A percentile compares a stretch with the other conserved stretches of the same genome.
Conservation (phyloP, 2,113 vertebrate genomes). For the Phalacrocorax pelagicus region DNA sequence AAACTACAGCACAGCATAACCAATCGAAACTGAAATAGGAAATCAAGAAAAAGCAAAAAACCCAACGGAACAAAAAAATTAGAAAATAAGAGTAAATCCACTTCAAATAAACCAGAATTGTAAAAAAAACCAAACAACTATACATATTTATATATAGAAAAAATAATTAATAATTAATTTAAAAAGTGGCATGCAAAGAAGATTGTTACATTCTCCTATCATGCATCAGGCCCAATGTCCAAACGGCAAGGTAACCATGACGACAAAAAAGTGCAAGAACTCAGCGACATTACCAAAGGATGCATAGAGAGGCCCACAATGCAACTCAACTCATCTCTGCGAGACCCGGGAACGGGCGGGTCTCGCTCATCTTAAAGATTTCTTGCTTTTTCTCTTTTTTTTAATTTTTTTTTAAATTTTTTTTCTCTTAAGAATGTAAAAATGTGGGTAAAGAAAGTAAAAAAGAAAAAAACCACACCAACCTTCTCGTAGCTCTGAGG, state of each 20-base stretch:
- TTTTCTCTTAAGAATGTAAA: conserved; percentile 81
- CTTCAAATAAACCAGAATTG: background rate
- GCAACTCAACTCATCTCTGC: conserved; percentile 86
- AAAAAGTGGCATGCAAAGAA: conserved; percentile 90
- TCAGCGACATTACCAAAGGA: conserved; percentile 97
- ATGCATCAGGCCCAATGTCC: conserved; percentile 91
- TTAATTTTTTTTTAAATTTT: conserved; percentile 43
- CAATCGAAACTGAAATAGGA: conserved; percentile 67
- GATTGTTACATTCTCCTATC: conserved; percentile 94
- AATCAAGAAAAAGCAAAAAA: conserved; percentile 71
- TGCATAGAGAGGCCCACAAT: conserved; percentile 98
- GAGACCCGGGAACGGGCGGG: conserved; percentile 86
- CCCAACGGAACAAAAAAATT: conserved; percentile 57
- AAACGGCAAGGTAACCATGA: conserved; percentile 91
- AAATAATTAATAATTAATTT: conserved; percentile 40
- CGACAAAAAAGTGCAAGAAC: conserved; percentile 91
- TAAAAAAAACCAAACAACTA: background rate
- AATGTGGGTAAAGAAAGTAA: conserved; percentile 99
- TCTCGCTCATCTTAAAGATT: conserved; percentile 75
- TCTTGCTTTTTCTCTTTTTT: conserved; percentile 69
- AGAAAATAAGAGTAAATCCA: conserved; percentile 50
- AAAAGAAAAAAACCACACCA: conserved; percentile 99
- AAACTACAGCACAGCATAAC: conserved; percentile 75
- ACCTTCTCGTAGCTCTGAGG: conserved; percentile 99
- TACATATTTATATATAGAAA: conserved; percentile 22